phyloP scores from a whole-genome alignment of 2,113 vertebrate genomes.

The Alosa alosa region DNA sequence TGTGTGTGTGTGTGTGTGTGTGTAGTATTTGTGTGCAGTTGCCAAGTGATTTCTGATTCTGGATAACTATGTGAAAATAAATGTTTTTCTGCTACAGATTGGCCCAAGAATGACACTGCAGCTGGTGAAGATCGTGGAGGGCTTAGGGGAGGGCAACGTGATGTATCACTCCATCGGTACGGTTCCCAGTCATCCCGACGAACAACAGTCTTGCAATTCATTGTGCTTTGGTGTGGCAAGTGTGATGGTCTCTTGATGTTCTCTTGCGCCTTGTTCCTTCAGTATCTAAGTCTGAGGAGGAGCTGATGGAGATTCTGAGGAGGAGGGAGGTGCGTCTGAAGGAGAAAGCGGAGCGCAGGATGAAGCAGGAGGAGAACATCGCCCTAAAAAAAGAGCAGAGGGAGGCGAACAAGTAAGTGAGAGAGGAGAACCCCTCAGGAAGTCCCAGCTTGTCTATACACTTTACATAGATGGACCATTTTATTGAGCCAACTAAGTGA shows the following conservation, averaged over 20 bases:
- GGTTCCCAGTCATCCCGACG: constrained; percentile 40
- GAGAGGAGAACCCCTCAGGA: background rate
- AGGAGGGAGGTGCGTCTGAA: constrained; percentile 75
- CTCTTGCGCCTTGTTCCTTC: background rate
- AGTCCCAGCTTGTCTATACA: background rate
- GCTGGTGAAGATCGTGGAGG: constrained; percentile 87
- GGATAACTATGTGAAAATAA: background rate
- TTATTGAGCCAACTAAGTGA: background rate
- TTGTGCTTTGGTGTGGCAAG: background rate
- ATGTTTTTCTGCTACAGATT: constrained; percentile 68
- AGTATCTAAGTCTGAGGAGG: constrained; percentile 82
- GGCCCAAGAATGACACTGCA: constrained; percentile 86
- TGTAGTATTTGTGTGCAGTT: background rate
- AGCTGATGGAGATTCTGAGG: constrained; percentile 76
- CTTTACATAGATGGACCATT: background rate
- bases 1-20: too few species aligned
- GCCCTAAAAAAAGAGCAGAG: constrained; percentile 69
- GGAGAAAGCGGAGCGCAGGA: constrained; percentile 69
- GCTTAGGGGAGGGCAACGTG: constrained; percentile 80
- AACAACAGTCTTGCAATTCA: background rate
- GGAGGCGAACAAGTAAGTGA: constrained; percentile 73
- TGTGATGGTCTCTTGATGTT: background rate
- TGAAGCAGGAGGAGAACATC: constrained; percentile 78
- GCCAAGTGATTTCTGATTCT: background rate
- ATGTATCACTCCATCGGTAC: constrained; percentile 81